phyloP scores from a whole-genome alignment of 2,888 invertebrate genomes.

The Tetanocera ferruginea region DNA sequence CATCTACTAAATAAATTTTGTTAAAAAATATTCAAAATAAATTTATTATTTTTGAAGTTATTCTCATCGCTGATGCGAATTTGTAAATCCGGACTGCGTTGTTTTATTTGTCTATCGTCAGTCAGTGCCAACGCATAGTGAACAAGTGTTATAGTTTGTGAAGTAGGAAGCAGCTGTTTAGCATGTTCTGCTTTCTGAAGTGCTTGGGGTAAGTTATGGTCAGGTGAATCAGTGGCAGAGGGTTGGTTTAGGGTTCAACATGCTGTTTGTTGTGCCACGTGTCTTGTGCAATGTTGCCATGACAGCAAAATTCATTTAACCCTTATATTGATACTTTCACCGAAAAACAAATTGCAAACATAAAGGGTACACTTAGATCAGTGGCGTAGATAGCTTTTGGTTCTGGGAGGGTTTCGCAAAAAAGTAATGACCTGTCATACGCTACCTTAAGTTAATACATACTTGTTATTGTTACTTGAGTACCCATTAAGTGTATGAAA shows the following conservation, averaged over 20 bases:
- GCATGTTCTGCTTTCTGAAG: not conserved
- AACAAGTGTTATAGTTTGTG: not conserved
- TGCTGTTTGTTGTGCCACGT: too few species aligned
- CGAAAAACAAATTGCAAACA: too few species aligned
- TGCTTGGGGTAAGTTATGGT: not conserved
- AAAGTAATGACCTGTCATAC: too few species aligned
- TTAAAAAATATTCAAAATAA: constrained; percentile 35
- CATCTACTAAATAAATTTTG: constrained; percentile 43
- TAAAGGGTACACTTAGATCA: too few species aligned
- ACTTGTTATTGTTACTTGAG: too few species aligned
- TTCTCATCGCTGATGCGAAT: constrained; percentile 22
- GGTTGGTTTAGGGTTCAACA: not conserved
- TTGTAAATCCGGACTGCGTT: constrained; percentile 23
- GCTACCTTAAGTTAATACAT: too few species aligned
- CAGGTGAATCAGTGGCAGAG: not conserved
- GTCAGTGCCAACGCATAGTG: not conserved
- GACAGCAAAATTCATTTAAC: too few species aligned
- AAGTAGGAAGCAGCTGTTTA: not conserved
- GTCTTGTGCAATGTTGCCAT: too few species aligned
- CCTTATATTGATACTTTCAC: too few species aligned
- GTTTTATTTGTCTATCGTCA: not conserved
- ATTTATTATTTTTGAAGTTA: constrained; percentile 35
- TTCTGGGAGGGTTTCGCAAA: too few species aligned
- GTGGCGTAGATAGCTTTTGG: too few species aligned
- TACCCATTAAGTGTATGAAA: too few species aligned